Base-by-base conservation (phyloP, 1,140 invertebrate genomes). In the Stratiolaelaps scimitus region DNA sequence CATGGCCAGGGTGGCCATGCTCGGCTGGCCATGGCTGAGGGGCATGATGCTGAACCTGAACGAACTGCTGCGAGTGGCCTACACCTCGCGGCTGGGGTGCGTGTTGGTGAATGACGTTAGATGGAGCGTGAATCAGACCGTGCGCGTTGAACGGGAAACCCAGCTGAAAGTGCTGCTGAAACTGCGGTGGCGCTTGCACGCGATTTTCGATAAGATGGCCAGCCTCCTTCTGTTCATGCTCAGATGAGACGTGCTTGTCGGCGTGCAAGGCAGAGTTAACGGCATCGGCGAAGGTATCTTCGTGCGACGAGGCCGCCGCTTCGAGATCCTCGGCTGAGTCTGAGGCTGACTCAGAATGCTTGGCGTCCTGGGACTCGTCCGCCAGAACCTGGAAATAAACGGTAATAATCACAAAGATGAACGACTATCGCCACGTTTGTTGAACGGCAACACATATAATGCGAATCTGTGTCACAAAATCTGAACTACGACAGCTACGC, bases 81-180 rank as follows among this genome's bases (percentile, higher is more conserved):
- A 60, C 23, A 19, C 23, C 53, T 17, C 53, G 53, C 17, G 53
- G 53, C 53, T 60, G 53, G 2, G 53, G 15, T 19, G 53, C 53
- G 10, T 60, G 53, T 60, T 60, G 53, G 26, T 26, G 53, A 10
- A 60, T 60, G 4, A 60, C 15, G 10, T 60, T 60, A 26, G 53
- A 60, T 34, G 53, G 53, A 26, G 53, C 53, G 20, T 60, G 23
- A 26, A 20, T 60, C 10, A 60, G 23, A 26, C 53, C 53, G 23
- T 60, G 53, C 26, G 53, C 53, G 23, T 60, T 60, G 53, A 60
- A 60, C 53, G 53, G 53, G 34, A 60, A 60, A 10, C 53, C 53
- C 15, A 60, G 23, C 17, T 17, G 53, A 23, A 60, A 60, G 26
- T 60, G 53, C 2, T 26, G 53, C 26, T 60, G 53, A 23, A 60